These are phyloP conservation scores for Nemapogon koenigi DNA, from an alignment of 2,888 invertebrate species.

Conservation along the genomic window DNA sequence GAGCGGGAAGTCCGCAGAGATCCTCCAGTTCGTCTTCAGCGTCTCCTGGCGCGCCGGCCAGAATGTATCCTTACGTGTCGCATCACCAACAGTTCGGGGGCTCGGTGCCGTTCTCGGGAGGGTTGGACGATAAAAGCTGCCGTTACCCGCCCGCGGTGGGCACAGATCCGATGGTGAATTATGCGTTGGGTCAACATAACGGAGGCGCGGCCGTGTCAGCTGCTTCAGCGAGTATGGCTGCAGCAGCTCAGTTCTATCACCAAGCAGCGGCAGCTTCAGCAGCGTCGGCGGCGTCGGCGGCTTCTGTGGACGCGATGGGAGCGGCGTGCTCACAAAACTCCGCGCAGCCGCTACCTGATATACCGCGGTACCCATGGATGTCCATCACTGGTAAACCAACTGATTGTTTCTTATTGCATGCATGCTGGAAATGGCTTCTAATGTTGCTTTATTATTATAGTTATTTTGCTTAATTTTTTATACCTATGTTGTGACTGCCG, in stretches of 20 bases:
- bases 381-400: slow-evolving; percentile 88
- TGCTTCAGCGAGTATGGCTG: slow-evolving; percentile 71
- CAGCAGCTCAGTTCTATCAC: slow-evolving; percentile 88
- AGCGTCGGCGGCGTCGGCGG: slow-evolving; percentile 76
- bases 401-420: slow-evolving; percentile 13
- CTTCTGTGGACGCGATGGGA: slow-evolving; percentile 83
- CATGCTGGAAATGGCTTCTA: not conserved
- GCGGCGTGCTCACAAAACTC: slow-evolving; percentile 82
- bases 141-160: slow-evolving; percentile 74
- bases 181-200: slow-evolving; percentile 79
- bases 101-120: slow-evolving; percentile 72
- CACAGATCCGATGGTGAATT: slow-evolving; percentile 81
- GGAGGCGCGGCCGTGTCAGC: slow-evolving; percentile 73
- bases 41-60: slow-evolving; percentile 76
- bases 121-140: slow-evolving; percentile 78
- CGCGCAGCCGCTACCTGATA: slow-evolving; percentile 88
- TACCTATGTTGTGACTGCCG: not conserved
- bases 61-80: slow-evolving; percentile 94
- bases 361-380: slow-evolving; percentile 96
- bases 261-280: slow-evolving; percentile 80
- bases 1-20: slow-evolving; percentile 69
- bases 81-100: slow-evolving; percentile 79
- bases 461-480: not conserved
- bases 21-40: slow-evolving; percentile 70
- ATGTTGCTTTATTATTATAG: not conserved